Base-by-base conservation (phyloP, 2,888 invertebrate species). In the Fragum sueziense region DNA sequence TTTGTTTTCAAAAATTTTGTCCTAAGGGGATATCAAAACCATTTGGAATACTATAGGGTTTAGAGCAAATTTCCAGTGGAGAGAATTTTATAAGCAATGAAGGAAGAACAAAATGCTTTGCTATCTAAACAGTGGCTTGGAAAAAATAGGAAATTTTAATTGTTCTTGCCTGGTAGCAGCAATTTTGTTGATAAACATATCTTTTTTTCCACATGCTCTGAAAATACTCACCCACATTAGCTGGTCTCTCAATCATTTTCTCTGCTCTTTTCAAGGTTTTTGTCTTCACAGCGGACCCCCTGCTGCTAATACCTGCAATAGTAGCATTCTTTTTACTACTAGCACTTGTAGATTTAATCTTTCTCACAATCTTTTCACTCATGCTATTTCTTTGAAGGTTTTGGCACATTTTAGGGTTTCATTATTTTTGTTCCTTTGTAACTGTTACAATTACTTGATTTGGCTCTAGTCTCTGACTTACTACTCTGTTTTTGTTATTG, bases 221-320 rank as follows among this genome's bases (percentile, higher is more conserved):
- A n/a, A n/a, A n/a, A n/a, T n/a, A n/a, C 70, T 57, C 52, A 70
- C 70, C 70, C 33, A 70, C 22, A 54, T 70, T 70, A 22, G 52
- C 29, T 6, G 70, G 54, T 34, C 27, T 52, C 2, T 54, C 54
- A n/a, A n/a, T n/a, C 9, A 22, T 3, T 9, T 52, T 20, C 0
- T 31, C 7, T 17, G 62, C 9, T 20, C 37, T 65, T 9, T 41
- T 65, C 11, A 25, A 20, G 14, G 41, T 9, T 70, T 29, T 54
- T 14, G 7, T 65, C 22, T 41, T 61, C 20, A 34, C 31, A 31
- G 33, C 20, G 20, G n/a, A n/a, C 33, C 20, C n/a, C 33, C 33
- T 61, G 33, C 33, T 61, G 14, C 33, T 33, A 0, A 9, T n/a
- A 33, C 31, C 1, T 4, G 17, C 17, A n/a, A 47, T 47, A 20